These are phyloP conservation scores for Athetis lepigone DNA, from an alignment of 2,888 invertebrate genomes.

Conservation along the genomic window DNA sequence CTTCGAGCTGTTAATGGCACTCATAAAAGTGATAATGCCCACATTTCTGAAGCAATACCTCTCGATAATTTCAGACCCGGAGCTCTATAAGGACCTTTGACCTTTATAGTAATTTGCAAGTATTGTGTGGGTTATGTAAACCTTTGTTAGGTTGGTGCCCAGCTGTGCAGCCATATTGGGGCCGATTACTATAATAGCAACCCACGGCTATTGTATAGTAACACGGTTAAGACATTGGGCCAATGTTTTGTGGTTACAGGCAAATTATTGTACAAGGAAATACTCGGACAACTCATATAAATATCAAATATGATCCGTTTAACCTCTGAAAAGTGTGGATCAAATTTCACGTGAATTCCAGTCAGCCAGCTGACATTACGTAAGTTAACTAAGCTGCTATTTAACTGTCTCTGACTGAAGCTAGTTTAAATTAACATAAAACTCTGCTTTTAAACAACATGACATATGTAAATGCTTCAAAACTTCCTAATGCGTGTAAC, in stretches of 20 bases:
- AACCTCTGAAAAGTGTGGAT: too few relatives aligned
- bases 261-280: neutral
- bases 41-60: neutral
- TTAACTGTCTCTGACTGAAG: too few relatives aligned
- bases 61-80: neutral
- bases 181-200: slow-evolving; percentile 61
- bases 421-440: neutral
- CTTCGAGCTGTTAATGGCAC: neutral
- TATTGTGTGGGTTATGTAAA: slow-evolving; percentile 62
- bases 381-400: too few relatives aligned
- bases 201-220: slow-evolving; percentile 53
- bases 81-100: slow-evolving; percentile 42
- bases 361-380: too few relatives aligned
- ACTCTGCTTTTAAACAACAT: neutral
- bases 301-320: too few relatives aligned
- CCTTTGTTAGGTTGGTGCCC: slow-evolving; percentile 59
- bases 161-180: slow-evolving; percentile 70
- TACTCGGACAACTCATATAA: neutral
- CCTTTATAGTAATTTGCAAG: slow-evolving; percentile 59
- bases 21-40: neutral
- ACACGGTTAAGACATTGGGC: slow-evolving; percentile 39
- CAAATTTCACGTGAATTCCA: too few relatives aligned
- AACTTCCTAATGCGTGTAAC: slow-evolving; percentile 15
- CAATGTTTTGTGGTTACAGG: slow-evolving; percentile 21
- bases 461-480: slow-evolving; percentile 8